Base-by-base conservation (phyloP, 2,113 vertebrate species). In the Bufo gargarizans region DNA sequence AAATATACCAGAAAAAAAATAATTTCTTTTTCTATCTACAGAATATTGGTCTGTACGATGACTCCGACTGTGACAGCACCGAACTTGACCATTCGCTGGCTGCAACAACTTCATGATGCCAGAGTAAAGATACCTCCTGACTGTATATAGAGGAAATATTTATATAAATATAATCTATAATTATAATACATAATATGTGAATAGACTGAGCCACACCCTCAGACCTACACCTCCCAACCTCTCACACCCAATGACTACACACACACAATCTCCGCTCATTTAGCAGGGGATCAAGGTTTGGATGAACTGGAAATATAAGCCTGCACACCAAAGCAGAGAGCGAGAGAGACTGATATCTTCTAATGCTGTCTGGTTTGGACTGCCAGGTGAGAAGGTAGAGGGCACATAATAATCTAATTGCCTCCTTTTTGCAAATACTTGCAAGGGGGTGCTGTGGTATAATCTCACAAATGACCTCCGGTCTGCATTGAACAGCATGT, bases 11-110 rank as follows among this genome's bases (percentile, higher is more conserved):
- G 9, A n/a, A 53, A 55, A 55, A 45, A 4, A 33, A 20, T 22
- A 61, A 85, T 2, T 63, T 61, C 17, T 71, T 76, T 85, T 80
- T 87, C 87, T 87, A 78, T 67, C 86, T 85, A 53, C 90, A 94
- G 90, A 92, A 92, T 80, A 92, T 95, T 90, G 93, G 92, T 6
- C 92, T 94, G 89, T 95, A 94, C 19, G 97, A 98, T 87, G 97
- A 98, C 92, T 99, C 97, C 0, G 97, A 98, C 94, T 98, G 97
- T 77, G 97, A 98, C 94, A 97, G 96, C 33, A 93, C 96, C 3
- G 97, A 99, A 90, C 91, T 98, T 90, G 97, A 98, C 92, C 96
- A 97, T 88, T 96, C 96, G 78, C 59, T 89, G 95, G 96, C 93
- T 96, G 95, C 53, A 59, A 53, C 87, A 14, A 89, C 87, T 59